Base-by-base conservation (phyloP, 2,888 invertebrate genomes). In the Actias luna region DNA sequence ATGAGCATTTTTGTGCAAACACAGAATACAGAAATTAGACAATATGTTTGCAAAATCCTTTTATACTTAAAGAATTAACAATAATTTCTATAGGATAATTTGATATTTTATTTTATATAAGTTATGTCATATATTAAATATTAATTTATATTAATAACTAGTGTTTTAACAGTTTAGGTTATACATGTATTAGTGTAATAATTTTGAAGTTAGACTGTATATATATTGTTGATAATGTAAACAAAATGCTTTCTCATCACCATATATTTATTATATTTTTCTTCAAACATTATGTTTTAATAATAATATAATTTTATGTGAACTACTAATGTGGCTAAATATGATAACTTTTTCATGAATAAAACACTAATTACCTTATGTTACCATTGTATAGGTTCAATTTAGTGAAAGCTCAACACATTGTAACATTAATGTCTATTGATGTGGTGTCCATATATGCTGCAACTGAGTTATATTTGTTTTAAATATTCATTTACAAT, bases 21-120 rank as follows among this genome's bases (percentile, higher is more conserved):
- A 7, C 7, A 2, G 18, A 18, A 42, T 18, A 42, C 5, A 31
- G n/a, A 60, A 0, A 55, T n/a, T 10, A 42, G 10, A 42, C n/a
- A 61, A 58, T 33, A 58, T 39, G 29, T 58, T 62, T 62, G 61
- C 31, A 31, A 57, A 58, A 18, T 29, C 1, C 1, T 52, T 29
- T 55, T 55, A 16, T 5, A 29, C 27, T 55, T 29, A 55, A 10
- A 27, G 29, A 52, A 7, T 52, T 29, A 27, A 29, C 29, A 55
- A 46, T 22, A 33, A 10, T 33, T 33, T 33, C 12, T 7, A 33
- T 2, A 10, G n/a, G 33, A 42, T 39, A 39, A n/a, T n/a, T n/a
- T n/a, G 5, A n/a, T 8, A 42, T 18, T 1, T 42, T 42, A 42
- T 42, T 42, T 42, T 18, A 8, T 5, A 18, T 8, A n/a, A n/a